Base-by-base conservation (phyloP, 2,888 invertebrate species). In the Epistrophe grossulariae region DNA sequence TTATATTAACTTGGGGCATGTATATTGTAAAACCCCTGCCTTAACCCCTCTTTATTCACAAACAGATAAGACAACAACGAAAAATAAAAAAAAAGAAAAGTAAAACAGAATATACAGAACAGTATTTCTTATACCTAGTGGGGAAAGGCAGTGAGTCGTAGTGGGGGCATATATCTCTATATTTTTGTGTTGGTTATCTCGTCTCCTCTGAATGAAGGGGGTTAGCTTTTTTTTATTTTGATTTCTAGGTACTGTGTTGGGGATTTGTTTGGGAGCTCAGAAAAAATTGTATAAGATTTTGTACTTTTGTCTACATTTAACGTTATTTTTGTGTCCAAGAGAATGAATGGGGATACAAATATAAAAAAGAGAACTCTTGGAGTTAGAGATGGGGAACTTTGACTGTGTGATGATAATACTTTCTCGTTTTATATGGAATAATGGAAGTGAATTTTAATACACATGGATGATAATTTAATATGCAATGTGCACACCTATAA, bases 251-350 rank as follows among this genome's bases (percentile, higher is more conserved):
- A 55, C 70, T 70, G 70, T 64, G 55, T 35, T 76, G 81, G 70
- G 76, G 76, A 70, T 55, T 52, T 31, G 40, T 68, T 74, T 80
- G 80, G 80, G 80, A 74, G 74, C 50, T 80, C 80, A 80, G 74
- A 59, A 73, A 52, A 24, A 38, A 8, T 13, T 68, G 57, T n/a
- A 28, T 35, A 57, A 15, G 38, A 60, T 35, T 48, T 60, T 50
- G 48, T 28, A 4, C 0, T 40, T 17, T 31, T 31, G 8, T 28
- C n/a, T 2, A 43, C 43, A 3, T 28, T 10, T 15, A 24, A 11
- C 7, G 3, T 66, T 48, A 6, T 50, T 17, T 64, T 59, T 10
- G 10, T 35, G 19, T 35, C 13, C 68, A 68, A 68, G 50, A 68
- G 68, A 68, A 64, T 28, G 15, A 4, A 10, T 43, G 68, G 68